Percentiles rank a stretch among this genome's conserved stretches.
Conservation (phyloP, 2,888 invertebrate genomes). For the Hypolimnas misippus region DNA sequence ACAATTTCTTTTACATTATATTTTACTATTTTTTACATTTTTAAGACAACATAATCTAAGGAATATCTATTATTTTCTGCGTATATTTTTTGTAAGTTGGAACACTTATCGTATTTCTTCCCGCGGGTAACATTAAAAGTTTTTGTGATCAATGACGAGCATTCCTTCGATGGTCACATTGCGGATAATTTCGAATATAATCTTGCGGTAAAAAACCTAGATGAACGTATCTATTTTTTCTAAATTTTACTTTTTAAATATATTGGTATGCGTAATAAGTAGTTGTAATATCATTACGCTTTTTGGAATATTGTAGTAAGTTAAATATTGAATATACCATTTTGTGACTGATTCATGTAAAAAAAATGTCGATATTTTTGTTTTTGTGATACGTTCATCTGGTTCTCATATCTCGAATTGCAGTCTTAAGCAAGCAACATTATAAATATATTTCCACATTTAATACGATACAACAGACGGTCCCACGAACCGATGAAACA, state of each 20-base stretch:
- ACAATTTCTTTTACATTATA: neutral
- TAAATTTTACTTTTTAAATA: no score
- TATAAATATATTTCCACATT: slow-evolving; percentile 29
- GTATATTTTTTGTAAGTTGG: neutral
- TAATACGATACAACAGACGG: slow-evolving; percentile 40
- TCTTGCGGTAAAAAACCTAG: no score
- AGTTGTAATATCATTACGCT: no score
- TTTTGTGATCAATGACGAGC: neutral
- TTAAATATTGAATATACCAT: no score
- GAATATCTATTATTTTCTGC: neutral
- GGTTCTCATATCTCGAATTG: no score
- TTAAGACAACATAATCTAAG: neutral
- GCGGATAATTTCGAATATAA: slow-evolving; percentile 8
- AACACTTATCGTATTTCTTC: neutral
- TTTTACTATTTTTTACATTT: neutral
- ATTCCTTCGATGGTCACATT: slow-evolving; percentile 2
- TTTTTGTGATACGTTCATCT: no score
- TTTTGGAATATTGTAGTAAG: no score
- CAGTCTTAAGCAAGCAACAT: slow-evolving; percentile 38
- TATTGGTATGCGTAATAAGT: no score
- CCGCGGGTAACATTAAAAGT: neutral
- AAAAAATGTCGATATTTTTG: no score
- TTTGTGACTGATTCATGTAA: no score
- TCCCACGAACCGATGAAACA: slow-evolving; percentile 21
- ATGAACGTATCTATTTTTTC: no score